Evolutionary conservation across 1,140 invertebrate genomes (phyloP).

Genomic region (Drosophila baimaii): DNA sequence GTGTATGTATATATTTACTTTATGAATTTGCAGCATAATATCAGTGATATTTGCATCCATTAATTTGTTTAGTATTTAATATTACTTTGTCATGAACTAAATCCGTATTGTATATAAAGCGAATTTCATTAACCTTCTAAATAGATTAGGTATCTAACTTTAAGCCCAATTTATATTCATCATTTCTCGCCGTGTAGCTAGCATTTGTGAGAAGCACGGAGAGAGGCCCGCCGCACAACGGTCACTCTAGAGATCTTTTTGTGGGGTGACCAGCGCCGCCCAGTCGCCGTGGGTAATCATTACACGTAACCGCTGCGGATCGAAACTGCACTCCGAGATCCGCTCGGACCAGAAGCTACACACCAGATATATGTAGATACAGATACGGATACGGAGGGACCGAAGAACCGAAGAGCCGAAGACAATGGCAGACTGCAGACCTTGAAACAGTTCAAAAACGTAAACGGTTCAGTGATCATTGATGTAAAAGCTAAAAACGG

Average conservation of each 20-base stretch:
- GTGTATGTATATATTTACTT: too few species aligned
- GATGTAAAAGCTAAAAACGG: slow-evolving; percentile 72
- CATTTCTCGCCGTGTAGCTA: not conserved
- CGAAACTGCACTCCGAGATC: slow-evolving; percentile 31
- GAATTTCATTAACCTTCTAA: too few species aligned
- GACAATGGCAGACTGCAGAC: slow-evolving; percentile 69
- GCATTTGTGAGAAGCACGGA: slow-evolving; percentile 29
- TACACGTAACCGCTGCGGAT: slow-evolving; percentile 32
- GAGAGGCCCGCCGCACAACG: slow-evolving; percentile 22
- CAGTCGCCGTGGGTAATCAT: slow-evolving; percentile 18
- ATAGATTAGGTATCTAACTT: too few species aligned
- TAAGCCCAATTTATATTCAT: too few species aligned
- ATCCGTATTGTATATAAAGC: not conserved
- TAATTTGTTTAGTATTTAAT: not conserved
- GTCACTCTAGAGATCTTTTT: slow-evolving; percentile 13
- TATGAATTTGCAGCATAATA: not conserved
- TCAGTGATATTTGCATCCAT: not conserved
- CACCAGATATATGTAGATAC: slow-evolving; percentile 27
- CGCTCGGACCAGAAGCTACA: slow-evolving; percentile 24
- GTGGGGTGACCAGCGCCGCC: slow-evolving; percentile 15
- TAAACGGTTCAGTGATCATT: slow-evolving; percentile 84
- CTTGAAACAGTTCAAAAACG: slow-evolving; percentile 84
- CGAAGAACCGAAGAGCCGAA: slow-evolving; percentile 36
- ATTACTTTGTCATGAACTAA: too few species aligned
- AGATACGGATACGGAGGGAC: not conserved